Evolutionary conservation across 2,797 vertebrate species (phyloP), one percentile per base, ranked within the genome.

Genomic region (Rhyacichthys aspro): DNA sequence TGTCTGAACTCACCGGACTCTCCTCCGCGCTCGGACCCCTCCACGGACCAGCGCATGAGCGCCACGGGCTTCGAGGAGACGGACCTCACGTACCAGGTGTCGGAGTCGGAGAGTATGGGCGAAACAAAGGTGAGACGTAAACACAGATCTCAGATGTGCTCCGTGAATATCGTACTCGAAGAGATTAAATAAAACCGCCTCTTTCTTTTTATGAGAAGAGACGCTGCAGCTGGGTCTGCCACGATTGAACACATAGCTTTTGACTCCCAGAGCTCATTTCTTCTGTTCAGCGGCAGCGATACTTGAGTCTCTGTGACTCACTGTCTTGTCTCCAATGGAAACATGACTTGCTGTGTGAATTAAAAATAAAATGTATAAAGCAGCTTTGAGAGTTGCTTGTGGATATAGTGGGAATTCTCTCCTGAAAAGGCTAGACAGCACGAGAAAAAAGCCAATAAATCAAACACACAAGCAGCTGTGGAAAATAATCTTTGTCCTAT

Each of bases 1-100:
- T 99, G 97, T 91, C 95, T 99, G 81, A 99, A 99, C 90, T 99
- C 97, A 8, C 97, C 97, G 0, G 97, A 99, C 90, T 99, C 97
- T 0, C 97, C 97, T 0, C 97, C 97, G 0, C 95, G 97, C 61
- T 95, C 94, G 0, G 97, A 99, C 88, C 96, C 97, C 2, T 96
- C 96, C 82, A 96, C 93, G 14, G 97, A 99, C 92, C 97, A 99
- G 92, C 94, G 97, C 72, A 99, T 99, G 97, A 98, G 97, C 1
- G 97, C 97, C 79, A 98, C 96, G 0, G 97, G 97, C 75, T 99
- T 98, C 3, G 96, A 98, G 90, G 97, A 98, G 89, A 98, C 97
- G 0, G 97, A 98, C 86, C 97, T 99, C 88, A 98, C 95, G 63
- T 99, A 99, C 91, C 97, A 99, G 89, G 97, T 98, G 92, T 98